Base-by-base conservation (phyloP, 2,888 invertebrate genomes). In the Cephus nigrinus region DNA sequence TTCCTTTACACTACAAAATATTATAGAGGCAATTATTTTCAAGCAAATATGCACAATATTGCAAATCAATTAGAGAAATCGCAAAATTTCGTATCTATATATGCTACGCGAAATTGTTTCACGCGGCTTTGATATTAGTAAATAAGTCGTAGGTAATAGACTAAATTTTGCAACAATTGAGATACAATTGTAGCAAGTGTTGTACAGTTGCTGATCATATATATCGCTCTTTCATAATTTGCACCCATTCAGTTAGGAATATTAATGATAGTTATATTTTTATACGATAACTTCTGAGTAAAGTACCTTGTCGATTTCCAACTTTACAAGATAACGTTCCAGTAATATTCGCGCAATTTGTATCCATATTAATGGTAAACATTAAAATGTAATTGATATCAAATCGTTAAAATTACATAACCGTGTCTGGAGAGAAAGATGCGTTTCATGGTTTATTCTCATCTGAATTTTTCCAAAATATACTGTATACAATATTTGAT, bases 401-500 rank as follows among this genome's bases (percentile, higher is more conserved):
- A 55, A 55, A 55, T 55, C 55, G 55, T 55, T 55, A 55, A 55
- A 55, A 55, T 55, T 55, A 55, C 55, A 55, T 55, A 55, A 55
- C 30, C 74, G 33, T 34, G 35, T 33, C 33, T 30, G 35, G 35
- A 33, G 74, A 74, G 36, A 74, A 35, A 74, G 74, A 76, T 76
- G 31, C 30, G 78, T 82, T 80, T 87, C 85, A 84, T 86, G 85
- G 83, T 89, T 89, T 87, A 88, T 89, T 88, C 87, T 88, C 85
- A 87, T 88, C 86, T 88, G 88, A 90, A 89, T 87, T 89, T 87
- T 87, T 88, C 87, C 89, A 91, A 91, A 91, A 91, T 91, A 91
- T 90, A 90, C 89, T 90, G 90, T 90, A 90, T 91, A 91, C 90
- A 91, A 90, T 90, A 89, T 90, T 90, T 89, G 87, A 90, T 86